phyloP scores from a whole-genome alignment of 2,113 vertebrate genomes.

The Otus sunia region DNA sequence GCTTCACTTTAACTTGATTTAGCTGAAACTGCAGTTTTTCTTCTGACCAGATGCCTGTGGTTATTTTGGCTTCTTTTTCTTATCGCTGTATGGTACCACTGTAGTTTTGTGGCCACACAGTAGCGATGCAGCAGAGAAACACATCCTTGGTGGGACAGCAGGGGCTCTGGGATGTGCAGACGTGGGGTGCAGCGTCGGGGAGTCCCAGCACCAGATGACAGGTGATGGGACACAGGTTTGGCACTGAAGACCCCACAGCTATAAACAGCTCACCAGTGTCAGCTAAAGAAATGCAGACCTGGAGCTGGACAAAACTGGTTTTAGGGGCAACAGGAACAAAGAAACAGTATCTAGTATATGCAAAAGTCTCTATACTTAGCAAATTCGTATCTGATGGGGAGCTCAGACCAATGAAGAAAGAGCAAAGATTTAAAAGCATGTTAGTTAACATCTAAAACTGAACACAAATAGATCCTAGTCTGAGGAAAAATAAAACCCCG shows the following conservation, averaged over 20 bases:
- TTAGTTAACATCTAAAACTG: neutral
- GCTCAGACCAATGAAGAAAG: neutral
- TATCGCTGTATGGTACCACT: too few relatives aligned
- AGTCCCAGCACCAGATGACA: neutral
- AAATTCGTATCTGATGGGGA: neutral
- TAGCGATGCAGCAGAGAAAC: neutral
- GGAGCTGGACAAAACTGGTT: neutral
- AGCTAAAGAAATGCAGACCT: neutral
- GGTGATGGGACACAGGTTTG: neutral
- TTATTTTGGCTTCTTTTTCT: neutral
- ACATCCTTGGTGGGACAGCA: neutral
- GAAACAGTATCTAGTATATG: neutral
- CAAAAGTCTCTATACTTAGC: neutral
- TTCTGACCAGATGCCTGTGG: neutral
- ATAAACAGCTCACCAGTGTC: neutral
- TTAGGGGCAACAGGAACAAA: neutral
- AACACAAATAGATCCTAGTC: neutral
- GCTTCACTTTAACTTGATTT: neutral
- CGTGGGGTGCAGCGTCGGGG: rapidly evolving
- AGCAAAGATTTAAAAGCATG: neutral
- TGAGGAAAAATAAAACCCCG: neutral
- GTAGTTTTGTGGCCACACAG: neutral
- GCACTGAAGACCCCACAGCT: neutral
- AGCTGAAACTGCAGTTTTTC: neutral
- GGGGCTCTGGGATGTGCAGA: neutral